Percentiles rank a stretch among this genome's conserved stretches.
These are phyloP conservation scores for Seriola aureovittata DNA, from an alignment of 2,113 vertebrate species.

Conservation along the genomic window DNA sequence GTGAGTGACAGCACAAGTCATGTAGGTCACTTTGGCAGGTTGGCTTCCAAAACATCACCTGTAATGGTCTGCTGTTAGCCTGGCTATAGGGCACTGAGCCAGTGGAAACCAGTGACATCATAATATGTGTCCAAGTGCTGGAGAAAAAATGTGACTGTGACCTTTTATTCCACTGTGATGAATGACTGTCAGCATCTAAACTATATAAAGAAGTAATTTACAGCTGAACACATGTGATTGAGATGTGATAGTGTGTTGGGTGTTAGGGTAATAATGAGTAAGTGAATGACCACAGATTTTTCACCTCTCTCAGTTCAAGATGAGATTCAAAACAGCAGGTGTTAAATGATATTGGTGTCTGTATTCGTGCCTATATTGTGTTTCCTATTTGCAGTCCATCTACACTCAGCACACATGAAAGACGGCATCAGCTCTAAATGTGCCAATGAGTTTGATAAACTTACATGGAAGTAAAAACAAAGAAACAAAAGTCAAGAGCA, in stretches of 20 bases:
- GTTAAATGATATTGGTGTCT: neutral
- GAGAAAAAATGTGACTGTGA: slow-evolving; percentile 13
- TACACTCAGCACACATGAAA: neutral
- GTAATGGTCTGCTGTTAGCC: slow-evolving; percentile 52
- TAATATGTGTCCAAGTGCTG: neutral
- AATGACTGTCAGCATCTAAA: neutral
- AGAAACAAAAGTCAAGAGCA: neutral
- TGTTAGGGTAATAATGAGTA: too few species aligned
- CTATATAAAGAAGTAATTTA: too few species aligned
- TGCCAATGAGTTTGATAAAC: neutral
- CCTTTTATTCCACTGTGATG: slow-evolving; percentile 3
- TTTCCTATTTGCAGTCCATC: neutral
- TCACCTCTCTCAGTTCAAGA: neutral
- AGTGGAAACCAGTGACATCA: slow-evolving; percentile 46
- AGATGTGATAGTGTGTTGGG: neutral
- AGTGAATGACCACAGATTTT: neutral
- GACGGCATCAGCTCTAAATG: neutral
- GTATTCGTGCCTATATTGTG: neutral
- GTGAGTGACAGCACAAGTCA: slow-evolving; percentile 49
- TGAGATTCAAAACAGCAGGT: neutral
- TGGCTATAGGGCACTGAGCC: slow-evolving; percentile 49
- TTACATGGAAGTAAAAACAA: neutral
- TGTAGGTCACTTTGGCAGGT: slow-evolving; percentile 62
- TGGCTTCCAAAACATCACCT: slow-evolving; percentile 50
- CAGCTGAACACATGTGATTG: neutral